These are phyloP conservation scores for Macrocentrus cingulum DNA, from an alignment of 1,140 invertebrate species.

Conservation along the genomic window DNA sequence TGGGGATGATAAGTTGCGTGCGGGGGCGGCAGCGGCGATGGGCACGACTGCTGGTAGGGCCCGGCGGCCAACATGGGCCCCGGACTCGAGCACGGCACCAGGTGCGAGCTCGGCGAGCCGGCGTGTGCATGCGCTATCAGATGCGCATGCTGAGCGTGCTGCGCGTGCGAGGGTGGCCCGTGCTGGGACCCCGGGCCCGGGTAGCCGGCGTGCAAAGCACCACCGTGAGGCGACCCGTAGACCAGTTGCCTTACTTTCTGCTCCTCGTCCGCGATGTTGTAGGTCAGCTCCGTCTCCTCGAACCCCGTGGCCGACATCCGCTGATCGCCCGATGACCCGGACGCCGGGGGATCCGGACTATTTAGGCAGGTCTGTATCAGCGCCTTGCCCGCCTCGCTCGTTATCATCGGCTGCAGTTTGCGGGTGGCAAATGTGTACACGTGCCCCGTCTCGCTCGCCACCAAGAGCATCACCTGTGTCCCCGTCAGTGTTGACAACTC, in stretches of 20 bases:
- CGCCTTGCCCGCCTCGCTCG: constrained; percentile 96
- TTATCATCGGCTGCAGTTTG: constrained; percentile 99
- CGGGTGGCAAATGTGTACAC: constrained; percentile 99
- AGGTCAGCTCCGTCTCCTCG: constrained; percentile 97
- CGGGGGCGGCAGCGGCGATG: constrained; percentile 64
- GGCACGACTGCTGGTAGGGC: constrained; percentile 64
- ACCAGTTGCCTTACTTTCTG: constrained; percentile 95
- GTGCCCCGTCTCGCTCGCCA: constrained; percentile 95
- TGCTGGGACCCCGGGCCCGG: constrained; percentile 63
- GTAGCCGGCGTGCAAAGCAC: constrained; percentile 61
- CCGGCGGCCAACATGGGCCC: constrained; percentile 57
- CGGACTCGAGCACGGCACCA: constrained; percentile 64
- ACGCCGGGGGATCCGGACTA: constrained; percentile 89
- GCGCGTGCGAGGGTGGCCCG: constrained; percentile 63
- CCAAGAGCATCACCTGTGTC: constrained; percentile 97
- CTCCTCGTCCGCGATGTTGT: constrained; percentile 92
- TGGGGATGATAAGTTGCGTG: constrained; percentile 62
- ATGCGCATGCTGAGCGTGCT: constrained; percentile 63
- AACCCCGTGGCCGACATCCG: constrained; percentile 98
- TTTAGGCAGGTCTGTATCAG: constrained; percentile 98
- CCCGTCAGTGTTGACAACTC: constrained; percentile 98
- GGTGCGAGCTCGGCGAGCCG: constrained; percentile 64
- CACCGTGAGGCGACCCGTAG: constrained; percentile 73
- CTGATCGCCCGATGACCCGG: constrained; percentile 76
- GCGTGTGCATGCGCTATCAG: constrained; percentile 63